phyloP scores from a whole-genome alignment of 2,113 vertebrate genomes.

The Dasyprocta punctata region DNA sequence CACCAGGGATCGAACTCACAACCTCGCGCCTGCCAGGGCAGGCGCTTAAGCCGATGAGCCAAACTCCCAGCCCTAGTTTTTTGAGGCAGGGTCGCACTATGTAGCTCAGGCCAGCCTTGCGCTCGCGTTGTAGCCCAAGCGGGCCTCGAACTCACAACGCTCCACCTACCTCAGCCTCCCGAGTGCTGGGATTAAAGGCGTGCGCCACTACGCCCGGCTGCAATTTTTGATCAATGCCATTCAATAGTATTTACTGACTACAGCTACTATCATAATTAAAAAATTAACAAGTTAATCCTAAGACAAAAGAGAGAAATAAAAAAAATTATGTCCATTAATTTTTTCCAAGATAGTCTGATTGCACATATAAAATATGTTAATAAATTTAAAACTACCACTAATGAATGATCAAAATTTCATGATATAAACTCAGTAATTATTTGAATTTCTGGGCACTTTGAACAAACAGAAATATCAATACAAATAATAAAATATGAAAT shows the following conservation, averaged over 20 bases:
- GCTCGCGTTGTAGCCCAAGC: too few relatives aligned
- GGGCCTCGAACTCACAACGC: too few relatives aligned
- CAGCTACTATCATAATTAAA: not conserved
- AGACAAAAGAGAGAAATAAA: not conserved
- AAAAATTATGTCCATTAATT: not conserved
- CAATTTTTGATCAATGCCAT: not conserved
- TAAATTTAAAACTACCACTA: not conserved
- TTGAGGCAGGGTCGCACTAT: too few relatives aligned
- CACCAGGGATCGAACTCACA: too few relatives aligned
- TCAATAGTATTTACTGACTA: not conserved
- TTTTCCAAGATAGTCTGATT: not conserved
- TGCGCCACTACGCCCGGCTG: too few relatives aligned
- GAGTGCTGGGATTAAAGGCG: too few relatives aligned
- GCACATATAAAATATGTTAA: not conserved
- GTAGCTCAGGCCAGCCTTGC: too few relatives aligned
- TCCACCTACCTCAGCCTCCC: too few relatives aligned
- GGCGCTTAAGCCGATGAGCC: too few relatives aligned
- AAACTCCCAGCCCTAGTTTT: too few relatives aligned
- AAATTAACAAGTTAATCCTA: not conserved
- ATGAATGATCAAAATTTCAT: not conserved
- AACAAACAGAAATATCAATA: not conserved
- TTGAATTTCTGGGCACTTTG: not conserved
- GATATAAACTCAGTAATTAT: not conserved
- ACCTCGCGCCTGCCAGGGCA: too few relatives aligned
- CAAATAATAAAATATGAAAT: not conserved